Evolutionary conservation across 2,113 vertebrate genomes (phyloP).

Genomic region (Apteryx owenii): DNA sequence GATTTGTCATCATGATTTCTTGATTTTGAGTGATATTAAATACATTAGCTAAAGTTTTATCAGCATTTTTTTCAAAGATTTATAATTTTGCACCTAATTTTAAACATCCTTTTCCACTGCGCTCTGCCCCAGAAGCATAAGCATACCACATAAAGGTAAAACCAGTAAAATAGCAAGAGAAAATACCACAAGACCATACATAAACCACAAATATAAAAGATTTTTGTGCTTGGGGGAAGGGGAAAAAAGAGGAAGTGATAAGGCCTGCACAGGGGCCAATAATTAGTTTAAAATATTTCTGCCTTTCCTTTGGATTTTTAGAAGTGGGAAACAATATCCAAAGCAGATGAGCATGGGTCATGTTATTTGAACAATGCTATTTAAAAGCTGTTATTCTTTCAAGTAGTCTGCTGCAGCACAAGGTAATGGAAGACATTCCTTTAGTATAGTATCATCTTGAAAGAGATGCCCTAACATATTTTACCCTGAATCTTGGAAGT

Average conservation of each 20-base stretch:
- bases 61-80: not conserved
- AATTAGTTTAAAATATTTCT: not conserved
- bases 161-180: not conserved
- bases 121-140: not conserved
- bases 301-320: not conserved
- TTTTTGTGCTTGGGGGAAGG: not conserved
- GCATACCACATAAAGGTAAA: not conserved
- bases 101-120: not conserved
- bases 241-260: not conserved
- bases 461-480: not conserved
- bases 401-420: not conserved
- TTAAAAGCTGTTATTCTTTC: not conserved
- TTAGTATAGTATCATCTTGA: not conserved
- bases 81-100: slow-evolving; percentile 27
- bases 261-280: not conserved
- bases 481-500: not conserved
- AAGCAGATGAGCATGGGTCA: not conserved
- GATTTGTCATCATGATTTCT: not conserved
- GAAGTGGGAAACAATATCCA: not conserved
- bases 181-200: not conserved
- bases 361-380: not conserved
- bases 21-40: not conserved
- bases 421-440: not conserved
- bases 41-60: not conserved
- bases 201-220: not conserved